Conservation (phyloP, 2,888 invertebrate genomes). For the Punctoribates punctum region DNA sequence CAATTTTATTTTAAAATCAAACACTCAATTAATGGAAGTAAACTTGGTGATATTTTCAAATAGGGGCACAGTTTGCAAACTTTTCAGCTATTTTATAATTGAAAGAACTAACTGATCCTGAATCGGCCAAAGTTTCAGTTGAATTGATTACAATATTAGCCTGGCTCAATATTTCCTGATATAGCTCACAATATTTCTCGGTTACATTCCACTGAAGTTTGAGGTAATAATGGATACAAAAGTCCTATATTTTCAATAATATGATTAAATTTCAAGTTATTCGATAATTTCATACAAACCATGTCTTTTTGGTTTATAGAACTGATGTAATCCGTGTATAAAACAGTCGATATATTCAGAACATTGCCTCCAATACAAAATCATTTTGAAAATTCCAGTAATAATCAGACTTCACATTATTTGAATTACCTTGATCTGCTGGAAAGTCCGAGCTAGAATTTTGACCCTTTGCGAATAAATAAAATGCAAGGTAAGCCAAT, state of each 20-base stretch:
- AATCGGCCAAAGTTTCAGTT: not conserved
- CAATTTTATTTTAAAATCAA: too few species aligned
- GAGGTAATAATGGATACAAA: not conserved
- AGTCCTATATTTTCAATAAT: not conserved
- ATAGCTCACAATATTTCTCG: not conserved
- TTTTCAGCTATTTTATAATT: too few species aligned
- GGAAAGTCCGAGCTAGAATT: too few species aligned
- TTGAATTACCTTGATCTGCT: too few species aligned
- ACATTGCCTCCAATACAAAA: not conserved
- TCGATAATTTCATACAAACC: not conserved
- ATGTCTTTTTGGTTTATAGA: not conserved
- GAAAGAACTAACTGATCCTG: too few species aligned
- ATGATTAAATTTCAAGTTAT: not conserved
- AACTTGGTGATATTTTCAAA: too few species aligned
- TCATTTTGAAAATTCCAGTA: too few species aligned
- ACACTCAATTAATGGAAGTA: too few species aligned
- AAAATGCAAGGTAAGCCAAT: too few species aligned
- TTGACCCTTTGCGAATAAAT: too few species aligned
- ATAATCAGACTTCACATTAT: not conserved
- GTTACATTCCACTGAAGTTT: conserved; percentile 5
- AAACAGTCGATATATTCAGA: not conserved
- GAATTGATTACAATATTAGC: not conserved
- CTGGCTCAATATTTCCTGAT: not conserved
- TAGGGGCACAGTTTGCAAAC: too few species aligned
- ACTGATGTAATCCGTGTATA: not conserved